A percentile compares a stretch with the other conserved stretches of the same genome.
Conservation (phyloP, 2,113 vertebrate species). For the Odontesthes bonariensis region DNA sequence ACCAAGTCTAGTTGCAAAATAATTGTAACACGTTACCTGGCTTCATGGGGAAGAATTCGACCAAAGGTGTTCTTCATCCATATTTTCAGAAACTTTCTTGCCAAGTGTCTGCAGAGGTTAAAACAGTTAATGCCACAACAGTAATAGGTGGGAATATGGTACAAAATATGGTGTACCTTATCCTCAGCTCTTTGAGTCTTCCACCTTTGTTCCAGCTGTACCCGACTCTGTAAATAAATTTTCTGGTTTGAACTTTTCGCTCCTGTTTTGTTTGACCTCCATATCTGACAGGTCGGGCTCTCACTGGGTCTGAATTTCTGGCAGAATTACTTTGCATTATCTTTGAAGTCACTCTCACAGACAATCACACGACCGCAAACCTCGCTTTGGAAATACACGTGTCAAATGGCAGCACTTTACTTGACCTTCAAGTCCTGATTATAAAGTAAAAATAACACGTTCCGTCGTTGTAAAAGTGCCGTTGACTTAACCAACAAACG, state of each 20-base stretch:
- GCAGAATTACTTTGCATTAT: conserved; percentile 40
- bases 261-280: conserved; percentile 22
- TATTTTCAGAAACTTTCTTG: conserved; percentile 89
- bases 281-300: neutral
- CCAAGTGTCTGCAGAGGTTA: conserved; percentile 81
- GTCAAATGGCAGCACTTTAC: neutral
- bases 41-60: conserved; percentile 84
- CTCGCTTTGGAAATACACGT: neutral
- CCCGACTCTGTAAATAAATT: conserved; percentile 53
- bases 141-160: neutral
- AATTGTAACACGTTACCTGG: conserved; percentile 80
- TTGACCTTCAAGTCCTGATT: neutral
- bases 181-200: conserved; percentile 83
- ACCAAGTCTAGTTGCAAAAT: neutral
- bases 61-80: conserved; percentile 92
- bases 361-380: neutral
- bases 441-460: neutral
- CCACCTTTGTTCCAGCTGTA: conserved; percentile 80
- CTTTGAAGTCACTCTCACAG: neutral
- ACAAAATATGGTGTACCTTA: conserved; percentile 76
- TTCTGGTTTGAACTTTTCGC: conserved; percentile 42
- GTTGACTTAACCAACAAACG: conserved; percentile 14
- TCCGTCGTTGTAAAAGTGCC: fast-evolving
- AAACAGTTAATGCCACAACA: neutral
- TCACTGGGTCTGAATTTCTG: neutral